Evolutionary conservation across 1,140 invertebrate genomes (phyloP), one percentile per base, ranked within the genome.

Genomic region (Drosophila ambigua): DNA sequence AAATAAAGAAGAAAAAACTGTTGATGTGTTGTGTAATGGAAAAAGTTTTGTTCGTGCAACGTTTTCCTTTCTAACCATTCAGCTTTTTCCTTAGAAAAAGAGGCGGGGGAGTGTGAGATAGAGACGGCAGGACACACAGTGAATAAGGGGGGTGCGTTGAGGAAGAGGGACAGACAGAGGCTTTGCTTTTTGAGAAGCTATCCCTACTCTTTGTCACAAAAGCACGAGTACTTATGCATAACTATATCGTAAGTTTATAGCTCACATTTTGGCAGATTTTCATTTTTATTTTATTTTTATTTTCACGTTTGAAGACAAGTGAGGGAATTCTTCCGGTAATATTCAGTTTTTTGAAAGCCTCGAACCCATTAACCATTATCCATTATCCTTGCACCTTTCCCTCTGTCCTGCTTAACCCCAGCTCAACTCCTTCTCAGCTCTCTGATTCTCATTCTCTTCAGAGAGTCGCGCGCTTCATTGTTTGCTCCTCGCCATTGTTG

Each of bases 1-100:
- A 73, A 73, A 55, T 60, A 74, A 74, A 51, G 66, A 43, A 39
- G 35, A 39, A 83, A 82, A 79, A 83, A 84, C 81, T 84, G 82
- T 87, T 87, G 83, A 78, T 87, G 68, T 74, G 82, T 88, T 87
- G 82, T 87, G 82, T 87, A 87, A 87, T 87, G 82, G 82, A 87
- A 87, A 87, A 87, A 87, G 83, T 87, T 87, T 87, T 82, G 73
- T 85, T 85, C 77, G 76, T 73, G 82, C 71, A 77, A 75, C 81
- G 75, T 84, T 83, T 82, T 84, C 74, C 82, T 84, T 84, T 87
- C 81, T 77, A 77, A 72, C 71, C 72, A 82, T 82, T 82, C 83
- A 82, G 85, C 75, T 65, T 87, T 87, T 87, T 79, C 87, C 82
- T 87, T 87, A 87, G 78, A 57, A 48, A 60, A 73, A 55, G 62